Evolutionary conservation across 2,113 vertebrate species (phyloP), one percentile per base, ranked within the genome.

Genomic region (Ranitomeya imitator): DNA sequence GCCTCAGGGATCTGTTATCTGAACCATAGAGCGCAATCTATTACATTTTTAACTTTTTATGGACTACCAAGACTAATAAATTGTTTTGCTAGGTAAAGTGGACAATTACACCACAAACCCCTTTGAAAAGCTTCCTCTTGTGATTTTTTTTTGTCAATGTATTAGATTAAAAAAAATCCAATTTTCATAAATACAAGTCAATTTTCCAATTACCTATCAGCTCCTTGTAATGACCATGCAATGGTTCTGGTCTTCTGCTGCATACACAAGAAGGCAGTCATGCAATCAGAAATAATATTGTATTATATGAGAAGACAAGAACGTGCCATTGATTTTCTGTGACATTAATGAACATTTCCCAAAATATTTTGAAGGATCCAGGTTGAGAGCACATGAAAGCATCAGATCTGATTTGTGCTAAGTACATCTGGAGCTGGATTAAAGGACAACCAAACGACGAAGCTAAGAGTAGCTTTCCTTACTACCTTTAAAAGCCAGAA

Each of bases 401-500:
- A 74, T 88, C 54, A 81, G 59, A 60, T 61, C 79, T 87, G 78
- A 87, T 81, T 87, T 87, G 78, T 73, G 26, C 79, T 88, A 88
- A 88, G 86, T 88, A 88, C 69, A 83, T 74, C 74, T 88, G 86
- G 86, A 83, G 63, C 79, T 26, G 12, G 79, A 88, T 88, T 76
- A 88, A 88, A 87, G 86, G n/a, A 57, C n/a, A 18, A 23, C 80
- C 61, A 45, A 59, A 81, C 61, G 80, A 31, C 37, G 14, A 87
- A 69, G 23, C 63, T 65, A 37, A 80, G 77, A 87, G 79, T 87
- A 87, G 63, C 31, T 71, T 87, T 87, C 61, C 63, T 80, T 71
- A 87, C 80, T 87, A 71, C 86, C 78, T 87, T 87, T 81, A 87
- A 87, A 81, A 87, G 86, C 86, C 86, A 87, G 61, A 80, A 57